phyloP scores from a whole-genome alignment of 2,113 vertebrate genomes.

The Struthidea cinerea region DNA sequence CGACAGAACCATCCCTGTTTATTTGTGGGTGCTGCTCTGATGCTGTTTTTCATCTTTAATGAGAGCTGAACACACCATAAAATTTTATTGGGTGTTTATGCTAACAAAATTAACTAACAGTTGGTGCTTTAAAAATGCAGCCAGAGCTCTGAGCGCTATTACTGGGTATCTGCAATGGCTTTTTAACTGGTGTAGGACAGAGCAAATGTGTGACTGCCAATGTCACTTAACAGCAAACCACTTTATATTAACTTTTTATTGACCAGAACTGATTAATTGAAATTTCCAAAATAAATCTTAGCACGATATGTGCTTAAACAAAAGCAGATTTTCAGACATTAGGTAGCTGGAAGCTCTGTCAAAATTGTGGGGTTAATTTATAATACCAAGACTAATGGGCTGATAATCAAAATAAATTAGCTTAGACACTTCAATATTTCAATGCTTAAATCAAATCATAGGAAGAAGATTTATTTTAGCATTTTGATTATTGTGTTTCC shows the following conservation, averaged over 20 bases:
- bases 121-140: constrained; percentile 30
- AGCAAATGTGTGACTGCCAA: not conserved
- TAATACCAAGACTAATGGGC: not conserved
- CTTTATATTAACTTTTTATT: constrained; percentile 9
- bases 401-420: constrained; percentile 29
- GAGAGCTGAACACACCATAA: constrained; percentile 38
- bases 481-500: not conserved
- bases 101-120: constrained; percentile 54
- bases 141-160: not conserved
- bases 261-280: not conserved
- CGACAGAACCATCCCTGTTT: not conserved
- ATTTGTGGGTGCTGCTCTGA: not conserved
- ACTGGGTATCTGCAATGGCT: constrained; percentile 1
- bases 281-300: not conserved
- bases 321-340: not conserved
- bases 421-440: not conserved
- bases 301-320: not conserved
- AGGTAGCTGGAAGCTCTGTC: not conserved
- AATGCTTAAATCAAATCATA: not conserved
- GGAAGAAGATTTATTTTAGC: constrained; percentile 12
- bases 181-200: constrained; percentile 19
- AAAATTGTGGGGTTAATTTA: constrained; percentile 5
- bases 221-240: not conserved
- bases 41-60: constrained; percentile 42
- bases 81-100: constrained; percentile 53